Conservation (phyloP, 2,113 vertebrate species). For the Acrocephalus kingi region DNA sequence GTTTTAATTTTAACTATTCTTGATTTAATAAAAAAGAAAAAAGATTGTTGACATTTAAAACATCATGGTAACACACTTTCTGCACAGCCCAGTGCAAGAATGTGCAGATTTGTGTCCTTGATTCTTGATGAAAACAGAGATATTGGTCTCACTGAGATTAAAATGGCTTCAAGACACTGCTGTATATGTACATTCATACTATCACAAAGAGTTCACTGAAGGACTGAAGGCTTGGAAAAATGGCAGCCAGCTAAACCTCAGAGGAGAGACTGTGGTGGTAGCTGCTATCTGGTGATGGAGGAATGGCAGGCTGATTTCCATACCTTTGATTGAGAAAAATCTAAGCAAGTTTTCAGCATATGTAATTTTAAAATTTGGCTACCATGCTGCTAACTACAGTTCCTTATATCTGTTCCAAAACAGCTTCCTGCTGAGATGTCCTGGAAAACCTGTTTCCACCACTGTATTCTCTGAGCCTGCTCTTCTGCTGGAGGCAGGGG, state of each 20-base stretch:
- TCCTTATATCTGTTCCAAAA: neutral
- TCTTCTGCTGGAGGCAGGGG: neutral
- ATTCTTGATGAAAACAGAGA: neutral
- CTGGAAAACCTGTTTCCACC: neutral
- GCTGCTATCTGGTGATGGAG: neutral
- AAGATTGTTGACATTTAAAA: neutral
- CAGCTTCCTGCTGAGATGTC: neutral
- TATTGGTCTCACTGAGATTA: neutral
- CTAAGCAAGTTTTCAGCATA: neutral
- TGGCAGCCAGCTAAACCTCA: neutral
- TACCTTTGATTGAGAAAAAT: neutral
- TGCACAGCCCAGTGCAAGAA: neutral
- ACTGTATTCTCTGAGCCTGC: neutral
- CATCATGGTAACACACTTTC: neutral
- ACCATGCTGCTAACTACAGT: neutral
- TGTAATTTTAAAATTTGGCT: neutral
- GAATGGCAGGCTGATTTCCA: neutral
- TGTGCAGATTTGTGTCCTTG: neutral
- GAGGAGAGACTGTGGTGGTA: neutral
- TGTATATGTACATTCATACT: neutral
- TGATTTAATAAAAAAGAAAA: neutral
- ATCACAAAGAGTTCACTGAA: neutral
- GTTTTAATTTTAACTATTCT: neutral
- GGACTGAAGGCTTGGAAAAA: neutral
- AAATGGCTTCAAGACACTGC: neutral